Evolutionary conservation across 1,140 invertebrate genomes (phyloP).

Genomic region (Drosophila triauraria): DNA sequence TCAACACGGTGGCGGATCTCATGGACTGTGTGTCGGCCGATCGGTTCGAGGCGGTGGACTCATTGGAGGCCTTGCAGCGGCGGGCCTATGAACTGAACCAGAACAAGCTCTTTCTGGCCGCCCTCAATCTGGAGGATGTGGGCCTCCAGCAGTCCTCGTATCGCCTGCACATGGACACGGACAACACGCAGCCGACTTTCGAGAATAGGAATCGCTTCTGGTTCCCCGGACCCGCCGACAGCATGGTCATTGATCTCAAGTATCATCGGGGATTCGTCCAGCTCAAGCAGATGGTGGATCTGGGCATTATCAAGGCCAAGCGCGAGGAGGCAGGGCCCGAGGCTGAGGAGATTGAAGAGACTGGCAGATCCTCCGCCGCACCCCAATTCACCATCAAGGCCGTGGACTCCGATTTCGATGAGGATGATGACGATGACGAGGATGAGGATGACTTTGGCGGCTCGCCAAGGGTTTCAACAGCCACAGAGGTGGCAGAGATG

Average conservation of each 20-base stretch:
- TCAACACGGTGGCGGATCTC: conserved; percentile 85
- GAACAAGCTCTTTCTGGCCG: conserved; percentile 74
- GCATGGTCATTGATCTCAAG: conserved; percentile 88
- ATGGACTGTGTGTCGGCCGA: conserved; percentile 88
- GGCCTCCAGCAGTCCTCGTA: conserved; percentile 84
- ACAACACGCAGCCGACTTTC: conserved; percentile 88
- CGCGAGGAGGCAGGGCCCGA: conserved; percentile 54
- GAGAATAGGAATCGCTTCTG: conserved; percentile 88
- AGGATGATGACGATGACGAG: conserved; percentile 60
- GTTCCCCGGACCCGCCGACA: conserved; percentile 88
- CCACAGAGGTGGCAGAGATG: neutral
- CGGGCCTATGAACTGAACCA: conserved; percentile 86
- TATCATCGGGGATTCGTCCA: conserved; percentile 90
- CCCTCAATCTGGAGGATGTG: conserved; percentile 74
- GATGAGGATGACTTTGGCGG: conserved; percentile 32
- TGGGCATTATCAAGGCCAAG: conserved; percentile 86
- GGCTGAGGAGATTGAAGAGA: neutral
- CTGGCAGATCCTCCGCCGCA: neutral
- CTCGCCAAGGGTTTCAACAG: neutral
- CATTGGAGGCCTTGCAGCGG: conserved; percentile 86
- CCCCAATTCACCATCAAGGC: conserved; percentile 40
- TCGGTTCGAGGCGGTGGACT: conserved; percentile 86
- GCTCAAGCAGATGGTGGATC: conserved; percentile 88
- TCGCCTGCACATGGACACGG: conserved; percentile 89
- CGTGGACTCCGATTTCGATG: conserved; percentile 33